Evolutionary conservation across 2,888 invertebrate species (phyloP), one percentile per base, ranked within the genome.

Genomic region (Atrina japonica): DNA sequence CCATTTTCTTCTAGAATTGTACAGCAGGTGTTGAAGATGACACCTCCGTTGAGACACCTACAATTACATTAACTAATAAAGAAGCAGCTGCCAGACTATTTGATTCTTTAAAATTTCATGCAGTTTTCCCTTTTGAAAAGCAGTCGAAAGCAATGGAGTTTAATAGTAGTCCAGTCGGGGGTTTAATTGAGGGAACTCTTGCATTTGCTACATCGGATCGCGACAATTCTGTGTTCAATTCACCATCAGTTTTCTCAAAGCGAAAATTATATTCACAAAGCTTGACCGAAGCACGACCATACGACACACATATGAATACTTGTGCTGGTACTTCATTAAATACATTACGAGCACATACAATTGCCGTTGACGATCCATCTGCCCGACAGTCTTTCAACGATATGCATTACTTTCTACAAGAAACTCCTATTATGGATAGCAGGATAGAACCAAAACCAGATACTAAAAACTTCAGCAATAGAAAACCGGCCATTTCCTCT

Each of bases 51-150:
- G 41, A 69, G 7, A 77, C 79, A 5, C 79, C 81, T 9, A 61
- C 66, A n/a, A 23, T 78, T 3, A 61, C 67, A 40, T 58, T 73
- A 18, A 55, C 64, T 16, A 78, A 78, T 11, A 47, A 69, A 18
- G 70, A 77, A 16, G 84, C 81, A 7, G 84, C 83, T 1, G 76
- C 81, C 1, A 73, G 74, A 58, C 69, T 84, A n/a, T 84, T 83
- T 55, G 83, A 81, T 0, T 79, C 84, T 0, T 84, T 84, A 60
- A 80, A 81, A 47, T 70, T 40, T 40, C 30, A 56, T 21, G 35
- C 40, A 16, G 23, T 40, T n/a, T 56, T 56, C 21, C 56, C 56
- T 23, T 56, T 56, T 35, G 56, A 40, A 35, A 35, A 35, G 35
- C 5, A 7, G 11, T 11, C 35, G 11, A 35, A 35, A 11, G 11